Percentiles rank a stretch among this genome's conserved stretches.
Evolutionary conservation across 2,888 invertebrate genomes (phyloP).

Genomic region (Oscheius sp.): DNA sequence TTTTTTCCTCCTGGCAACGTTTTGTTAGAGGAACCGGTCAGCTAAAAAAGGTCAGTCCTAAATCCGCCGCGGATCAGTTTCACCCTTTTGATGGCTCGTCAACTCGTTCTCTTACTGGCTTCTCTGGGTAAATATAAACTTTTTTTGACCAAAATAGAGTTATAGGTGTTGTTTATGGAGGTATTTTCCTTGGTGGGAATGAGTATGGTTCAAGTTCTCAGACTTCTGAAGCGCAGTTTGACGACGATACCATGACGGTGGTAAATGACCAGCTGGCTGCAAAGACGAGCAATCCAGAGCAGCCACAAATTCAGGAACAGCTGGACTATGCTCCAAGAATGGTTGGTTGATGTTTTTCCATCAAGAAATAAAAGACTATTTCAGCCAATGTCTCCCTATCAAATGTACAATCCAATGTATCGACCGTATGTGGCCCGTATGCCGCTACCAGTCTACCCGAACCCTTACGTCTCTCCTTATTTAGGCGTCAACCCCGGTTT

Average conservation of each 20-base stretch:
- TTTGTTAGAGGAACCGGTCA: too few species aligned
- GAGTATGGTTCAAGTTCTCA: background rate
- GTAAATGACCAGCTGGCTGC: constrained; percentile 14
- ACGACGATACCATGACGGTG: constrained; percentile 10
- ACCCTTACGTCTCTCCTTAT: background rate
- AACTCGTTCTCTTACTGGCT: too few species aligned
- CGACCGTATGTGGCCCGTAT: constrained; percentile 11
- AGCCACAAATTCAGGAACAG: constrained; percentile 6
- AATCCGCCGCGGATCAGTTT: too few species aligned
- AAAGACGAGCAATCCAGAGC: background rate
- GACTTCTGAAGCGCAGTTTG: background rate
- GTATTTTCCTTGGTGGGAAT: background rate
- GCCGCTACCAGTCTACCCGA: background rate
- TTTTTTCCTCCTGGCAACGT: too few species aligned
- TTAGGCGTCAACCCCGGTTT: constrained; percentile 4
- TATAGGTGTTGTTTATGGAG: background rate
- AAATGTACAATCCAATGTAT: constrained; percentile 8
- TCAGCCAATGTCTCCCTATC: background rate
- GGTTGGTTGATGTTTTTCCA: background rate
- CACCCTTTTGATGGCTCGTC: too few species aligned
- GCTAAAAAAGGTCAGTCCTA: too few species aligned
- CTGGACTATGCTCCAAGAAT: constrained; percentile 10
- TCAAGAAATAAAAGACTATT: background rate
- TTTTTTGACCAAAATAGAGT: too few species aligned
- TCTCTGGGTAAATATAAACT: too few species aligned